Evolutionary conservation across 2,113 vertebrate species (phyloP), one percentile per base, ranked within the genome.

Genomic region (Alectura lathami): DNA sequence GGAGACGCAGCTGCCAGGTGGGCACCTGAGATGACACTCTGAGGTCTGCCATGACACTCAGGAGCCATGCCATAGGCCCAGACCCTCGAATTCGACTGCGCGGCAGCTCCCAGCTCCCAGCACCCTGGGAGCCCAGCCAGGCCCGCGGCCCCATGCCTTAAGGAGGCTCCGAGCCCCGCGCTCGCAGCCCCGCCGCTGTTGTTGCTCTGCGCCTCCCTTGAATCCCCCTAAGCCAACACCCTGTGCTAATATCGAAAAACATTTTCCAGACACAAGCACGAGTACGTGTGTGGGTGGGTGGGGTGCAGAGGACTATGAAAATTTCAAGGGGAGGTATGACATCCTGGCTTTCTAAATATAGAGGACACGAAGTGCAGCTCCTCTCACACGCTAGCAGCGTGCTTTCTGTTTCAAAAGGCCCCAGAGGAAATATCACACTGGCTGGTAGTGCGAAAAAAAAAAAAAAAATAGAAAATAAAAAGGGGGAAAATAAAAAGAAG

Each of bases 331-430:
- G 86, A 76, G 63, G 79, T 45, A 92, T 51, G 89, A 89, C 85
- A 92, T 84, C 66, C 88, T 87, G 89, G 47, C 83, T 88, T 85
- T 85, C 95, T 80, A 93, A 95, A 95, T 79, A 94, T 94, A 97
- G 94, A 89, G 90, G 66, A 54, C 45, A 53, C 8, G 64, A n/a
- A 42, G 36, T 29, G 54, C 1, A 8, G 47, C 81, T 88, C 45
- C 83, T 83, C 85, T 89, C 77, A 86, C 83, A 80, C 32, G 54
- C 88, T 36, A 82, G 47, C 75, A 62, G 54, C 15, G 4, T 48
- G 83, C 80, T 53, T 76, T 87, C 91, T 89, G 78, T 76, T 76
- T 91, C 60, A 8, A 87, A 94, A 94, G 69, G 32, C 42, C 77
- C 76, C 66, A 40, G 42, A 78, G 62, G 88, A 94, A 92, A 92